phyloP scores from a whole-genome alignment of 1,140 invertebrate genomes.

The Bombus affinis region DNA sequence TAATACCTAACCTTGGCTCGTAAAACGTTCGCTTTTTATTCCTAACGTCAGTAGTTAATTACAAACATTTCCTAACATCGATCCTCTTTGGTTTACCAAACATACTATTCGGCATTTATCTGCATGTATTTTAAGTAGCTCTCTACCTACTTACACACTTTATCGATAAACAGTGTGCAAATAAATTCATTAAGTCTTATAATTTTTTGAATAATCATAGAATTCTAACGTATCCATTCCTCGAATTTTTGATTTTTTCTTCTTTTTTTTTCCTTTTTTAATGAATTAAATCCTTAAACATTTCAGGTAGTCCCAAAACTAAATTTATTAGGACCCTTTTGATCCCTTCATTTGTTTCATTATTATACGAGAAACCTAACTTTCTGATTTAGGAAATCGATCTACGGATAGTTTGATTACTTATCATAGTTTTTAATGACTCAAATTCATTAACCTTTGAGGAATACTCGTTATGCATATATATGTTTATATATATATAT shows the following conservation, averaged over 20 bases:
- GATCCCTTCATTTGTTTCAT: conserved; percentile 34
- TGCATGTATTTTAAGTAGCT: conserved; percentile 30
- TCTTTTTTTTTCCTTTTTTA: neutral
- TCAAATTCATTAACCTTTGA: neutral
- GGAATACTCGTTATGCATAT: neutral
- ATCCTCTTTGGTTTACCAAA: conserved; percentile 49
- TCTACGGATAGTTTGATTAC: conserved; percentile 21
- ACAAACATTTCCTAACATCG: conserved; percentile 34
- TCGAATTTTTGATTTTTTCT: conserved; percentile 26
- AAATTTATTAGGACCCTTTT: conserved; percentile 27
- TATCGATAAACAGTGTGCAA: conserved; percentile 27
- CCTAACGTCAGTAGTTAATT: conserved; percentile 15
- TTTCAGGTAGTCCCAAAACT: conserved; percentile 13
- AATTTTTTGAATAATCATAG: conserved; percentile 29
- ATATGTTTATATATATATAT: neutral
- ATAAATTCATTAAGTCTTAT: conserved; percentile 32
- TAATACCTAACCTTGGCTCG: neutral
- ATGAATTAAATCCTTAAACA: conserved; percentile 1
- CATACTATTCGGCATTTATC: conserved; percentile 29
- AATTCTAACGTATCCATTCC: conserved; percentile 20
- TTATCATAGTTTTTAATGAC: neutral
- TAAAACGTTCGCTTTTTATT: conserved; percentile 2
- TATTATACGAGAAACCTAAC: neutral
- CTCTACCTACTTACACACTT: conserved; percentile 35
- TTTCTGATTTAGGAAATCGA: neutral